Base-by-base conservation (phyloP, 64 coral and sea anemone genomes). In the Porites australiensis region DNA sequence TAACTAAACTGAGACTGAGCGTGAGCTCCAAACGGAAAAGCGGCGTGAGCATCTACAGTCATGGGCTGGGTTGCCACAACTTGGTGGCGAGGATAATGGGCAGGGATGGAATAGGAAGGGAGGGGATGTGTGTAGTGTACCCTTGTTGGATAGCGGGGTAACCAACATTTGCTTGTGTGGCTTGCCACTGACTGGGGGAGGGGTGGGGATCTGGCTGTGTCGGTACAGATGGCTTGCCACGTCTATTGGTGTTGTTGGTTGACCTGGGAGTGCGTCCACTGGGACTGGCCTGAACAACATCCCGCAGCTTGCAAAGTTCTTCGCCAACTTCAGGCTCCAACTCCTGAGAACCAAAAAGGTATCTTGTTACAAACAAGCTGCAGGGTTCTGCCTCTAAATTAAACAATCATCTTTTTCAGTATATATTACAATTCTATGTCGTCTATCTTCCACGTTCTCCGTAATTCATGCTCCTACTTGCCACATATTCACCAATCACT, bases 281-380 rank as follows among this genome's bases (percentile, higher is more conserved):
- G 16, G 70, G 64, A 71, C 46, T 89, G 64, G 45, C 72, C n/a
- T 51, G 64, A 0, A 93, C 95, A 72, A 61, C 79, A 19, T 97
- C 95, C 95, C 95, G 94, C 22, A 97, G 79, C 61, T 91, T 97
- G 53, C 95, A 97, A 70, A 97, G 83, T 2, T 97, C 92, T 57
- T 67, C 88, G 12, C 95, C 92, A 44, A 97, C 73, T 59, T 89
- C 91, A 15, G 95, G 95, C 48, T 97, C 92, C 20, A 97, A 72
- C 51, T 97, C 95, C 95, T 97, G n/a, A 57, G 74, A 88, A 22
- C 22, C 65, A 16, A 19, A 14, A 69, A 54, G 16, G 27, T 37
- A 37, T 37, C 0, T n/a, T n/a, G n/a, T n/a, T n/a, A n/a, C n/a
- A n/a, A n/a, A n/a, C n/a, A n/a, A n/a, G n/a, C n/a, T n/a, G n/a